Percentiles rank a stretch among this genome's conserved stretches.
Evolutionary conservation across 2,113 vertebrate species (phyloP).

Genomic region (Sphyrna mokarran): DNA sequence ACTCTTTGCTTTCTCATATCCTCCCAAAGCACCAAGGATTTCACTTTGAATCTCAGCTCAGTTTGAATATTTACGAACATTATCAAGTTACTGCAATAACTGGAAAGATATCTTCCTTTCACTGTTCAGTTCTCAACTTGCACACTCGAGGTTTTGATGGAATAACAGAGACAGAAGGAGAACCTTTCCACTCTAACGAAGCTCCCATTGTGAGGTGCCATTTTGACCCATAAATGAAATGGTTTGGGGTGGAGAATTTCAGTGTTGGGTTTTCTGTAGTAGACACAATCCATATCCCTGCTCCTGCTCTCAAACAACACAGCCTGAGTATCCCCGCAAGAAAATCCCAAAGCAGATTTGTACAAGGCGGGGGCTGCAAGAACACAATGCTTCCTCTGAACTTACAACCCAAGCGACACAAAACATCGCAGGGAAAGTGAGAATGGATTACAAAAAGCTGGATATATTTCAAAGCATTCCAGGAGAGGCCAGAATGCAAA

Average conservation of each 20-base stretch:
- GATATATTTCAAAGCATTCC: neutral
- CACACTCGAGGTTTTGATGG: neutral
- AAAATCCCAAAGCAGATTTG: neutral
- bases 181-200: neutral
- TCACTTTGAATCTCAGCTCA: neutral
- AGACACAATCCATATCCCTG: neutral
- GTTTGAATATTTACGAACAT: neutral
- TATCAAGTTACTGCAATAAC: neutral
- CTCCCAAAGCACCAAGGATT: neutral
- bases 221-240: neutral
- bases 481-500: neutral
- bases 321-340: neutral
- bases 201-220: too few relatives aligned
- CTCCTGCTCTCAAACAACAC: neutral
- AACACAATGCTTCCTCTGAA: neutral
- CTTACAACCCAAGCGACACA: neutral
- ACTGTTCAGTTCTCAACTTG: neutral
- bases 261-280: neutral
- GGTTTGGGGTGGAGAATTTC: neutral
- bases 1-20: neutral
- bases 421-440: neutral
- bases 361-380: neutral
- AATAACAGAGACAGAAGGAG: neutral
- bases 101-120: neutral
- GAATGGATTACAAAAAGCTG: neutral